Conservation (phyloP, 2,113 vertebrate species). For the Nettapus auritus region DNA sequence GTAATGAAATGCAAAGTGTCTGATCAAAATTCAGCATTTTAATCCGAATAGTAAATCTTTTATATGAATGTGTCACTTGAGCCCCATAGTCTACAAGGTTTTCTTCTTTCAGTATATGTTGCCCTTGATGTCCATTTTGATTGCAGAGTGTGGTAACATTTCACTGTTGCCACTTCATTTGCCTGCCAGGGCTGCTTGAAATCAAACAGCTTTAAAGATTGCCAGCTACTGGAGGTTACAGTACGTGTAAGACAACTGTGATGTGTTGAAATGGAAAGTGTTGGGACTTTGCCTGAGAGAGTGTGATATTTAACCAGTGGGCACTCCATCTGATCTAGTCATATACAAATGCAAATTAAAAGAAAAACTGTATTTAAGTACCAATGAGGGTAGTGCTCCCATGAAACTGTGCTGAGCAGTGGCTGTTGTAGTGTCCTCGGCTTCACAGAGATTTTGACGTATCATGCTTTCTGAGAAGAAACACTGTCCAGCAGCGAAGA, state of each 20-base stretch:
- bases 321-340: background rate
- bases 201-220: background rate
- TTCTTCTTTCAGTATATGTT: background rate
- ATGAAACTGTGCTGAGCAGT: background rate
- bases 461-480: background rate
- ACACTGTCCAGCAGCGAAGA: background rate
- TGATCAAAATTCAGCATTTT: constrained; percentile 60
- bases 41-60: constrained; percentile 60
- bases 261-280: background rate
- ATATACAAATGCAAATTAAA: background rate
- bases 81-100: background rate
- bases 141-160: background rate
- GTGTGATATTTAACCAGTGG: background rate
- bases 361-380: fast-evolving
- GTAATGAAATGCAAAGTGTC: constrained; percentile 60
- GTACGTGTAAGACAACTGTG: background rate
- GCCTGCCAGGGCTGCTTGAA: background rate
- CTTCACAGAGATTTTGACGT: background rate
- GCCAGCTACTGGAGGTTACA: background rate
- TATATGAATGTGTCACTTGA: constrained; percentile 42
- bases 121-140: constrained; percentile 26
- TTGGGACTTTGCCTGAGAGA: background rate
- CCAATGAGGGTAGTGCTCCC: background rate
- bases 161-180: background rate
- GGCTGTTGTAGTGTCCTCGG: background rate